Base-by-base conservation (phyloP, 2,888 invertebrate species). In the Baccha elongata region DNA sequence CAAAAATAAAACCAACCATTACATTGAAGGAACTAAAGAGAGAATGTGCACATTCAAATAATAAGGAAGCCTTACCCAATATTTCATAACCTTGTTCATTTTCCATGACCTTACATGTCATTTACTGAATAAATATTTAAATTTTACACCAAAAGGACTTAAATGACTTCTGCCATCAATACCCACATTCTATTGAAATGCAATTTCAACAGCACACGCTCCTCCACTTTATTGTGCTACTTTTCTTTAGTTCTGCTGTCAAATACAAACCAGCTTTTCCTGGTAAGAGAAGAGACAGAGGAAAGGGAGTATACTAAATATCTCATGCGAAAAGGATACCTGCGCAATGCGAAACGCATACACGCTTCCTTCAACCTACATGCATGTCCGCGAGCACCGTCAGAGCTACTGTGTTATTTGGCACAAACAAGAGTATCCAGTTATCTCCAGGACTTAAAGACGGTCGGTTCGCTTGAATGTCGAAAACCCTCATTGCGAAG, bases 301-400 rank as follows among this genome's bases (percentile, higher is more conserved):
- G 21, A 8, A n/a, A n/a, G 7, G 13, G 4, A 13, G 21, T 37
- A 37, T 10, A 37, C 21, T 58, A 52, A 71, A 71, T 75, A 64
- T 75, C 75, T 75, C 75, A 67, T 71, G 71, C 81, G 60, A 53
- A 71, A 48, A 52, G 42, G 48, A 62, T 69, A 69, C 76, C 76
- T 81, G 81, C 81, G 81, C 81, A 81, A 40, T 81, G 76, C 65
- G 60, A 81, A 53, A 81, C 81, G 81, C 81, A 81, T 53, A 81
- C 71, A 72, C 71, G 71, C 80, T 81, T 58, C 65, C 53, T 29
- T n/a, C n/a, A n/a, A n/a, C 44, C 60, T 60, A 60, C 29, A 29
- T 32, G 19, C 26, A 60, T 23, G 19, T 46, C 64, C 19, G 35
- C 29, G 21, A 46, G 42, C 37, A 52, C 42, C 37, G 58, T 19